Evolutionary conservation across 1,140 invertebrate genomes (phyloP).

Genomic region (Metaphire vulgaris): DNA sequence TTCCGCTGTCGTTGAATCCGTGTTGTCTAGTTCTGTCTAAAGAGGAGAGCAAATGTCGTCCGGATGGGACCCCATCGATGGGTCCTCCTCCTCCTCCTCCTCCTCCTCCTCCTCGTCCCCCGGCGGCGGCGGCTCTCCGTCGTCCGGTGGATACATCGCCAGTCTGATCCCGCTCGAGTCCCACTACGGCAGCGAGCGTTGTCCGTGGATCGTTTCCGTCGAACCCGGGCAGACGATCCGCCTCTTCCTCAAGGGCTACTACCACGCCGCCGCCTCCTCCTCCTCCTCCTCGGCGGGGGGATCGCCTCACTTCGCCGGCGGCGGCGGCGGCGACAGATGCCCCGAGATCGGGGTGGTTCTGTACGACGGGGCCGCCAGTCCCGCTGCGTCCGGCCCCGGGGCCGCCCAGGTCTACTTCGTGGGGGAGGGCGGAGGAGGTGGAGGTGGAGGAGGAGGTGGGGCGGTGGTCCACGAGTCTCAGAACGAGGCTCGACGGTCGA

Average conservation of each 20-base stretch:
- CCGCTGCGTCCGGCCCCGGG: no score
- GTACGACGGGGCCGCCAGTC: neutral
- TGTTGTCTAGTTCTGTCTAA: neutral
- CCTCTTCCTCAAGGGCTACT: constrained; percentile 16
- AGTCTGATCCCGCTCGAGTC: neutral
- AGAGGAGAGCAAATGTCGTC: neutral
- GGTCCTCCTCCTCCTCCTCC: no score
- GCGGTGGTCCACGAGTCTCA: neutral
- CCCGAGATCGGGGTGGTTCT: neutral
- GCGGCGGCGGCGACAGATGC: neutral
- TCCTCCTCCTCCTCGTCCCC: no score
- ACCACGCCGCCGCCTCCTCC: neutral
- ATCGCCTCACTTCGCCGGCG: neutral
- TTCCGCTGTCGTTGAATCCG: neutral
- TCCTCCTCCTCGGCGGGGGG: neutral
- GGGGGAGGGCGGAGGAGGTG: neutral
- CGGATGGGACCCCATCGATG: neutral
- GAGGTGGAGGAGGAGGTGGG: neutral
- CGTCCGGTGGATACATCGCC: neutral
- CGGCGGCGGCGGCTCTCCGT: no score
- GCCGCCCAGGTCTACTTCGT: no score
- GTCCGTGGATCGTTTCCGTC: constrained; percentile 23
- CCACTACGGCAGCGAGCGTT: constrained; percentile 12
- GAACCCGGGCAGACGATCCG: constrained; percentile 23
- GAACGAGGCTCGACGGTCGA: neutral